These are phyloP conservation scores for Rallus limicola DNA, from an alignment of 2,113 vertebrate genomes.

Conservation along the genomic window DNA sequence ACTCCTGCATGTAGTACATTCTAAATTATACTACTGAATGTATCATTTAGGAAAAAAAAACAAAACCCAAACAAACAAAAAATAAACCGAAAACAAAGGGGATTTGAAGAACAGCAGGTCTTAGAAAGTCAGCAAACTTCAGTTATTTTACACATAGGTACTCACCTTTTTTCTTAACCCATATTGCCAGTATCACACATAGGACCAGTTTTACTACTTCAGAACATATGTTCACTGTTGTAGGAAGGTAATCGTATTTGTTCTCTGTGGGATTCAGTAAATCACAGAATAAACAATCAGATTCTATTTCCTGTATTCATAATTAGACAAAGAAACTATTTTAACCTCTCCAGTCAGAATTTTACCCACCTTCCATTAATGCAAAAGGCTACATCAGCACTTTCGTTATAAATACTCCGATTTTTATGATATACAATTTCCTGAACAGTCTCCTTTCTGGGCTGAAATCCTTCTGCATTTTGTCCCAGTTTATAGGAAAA, in stretches of 20 bases:
- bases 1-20: not conserved
- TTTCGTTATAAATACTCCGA: not conserved
- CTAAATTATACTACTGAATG: not conserved
- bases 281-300: not conserved
- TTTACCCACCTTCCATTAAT: not conserved
- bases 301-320: not conserved
- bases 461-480: not conserved
- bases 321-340: not conserved
- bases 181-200: slow-evolving; percentile 85
- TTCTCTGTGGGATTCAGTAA: slow-evolving; percentile 82
- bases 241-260: slow-evolving; percentile 94
- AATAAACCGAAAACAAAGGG: not conserved
- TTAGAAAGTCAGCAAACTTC: not conserved
- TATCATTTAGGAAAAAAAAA: not conserved
- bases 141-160: not conserved
- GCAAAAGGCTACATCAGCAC: not conserved
- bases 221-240: slow-evolving; percentile 95
- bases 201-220: slow-evolving; percentile 90
- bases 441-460: not conserved
- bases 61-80: too few relatives aligned
- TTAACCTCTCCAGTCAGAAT: not conserved
- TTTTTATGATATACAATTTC: not conserved
- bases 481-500: not conserved
- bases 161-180: slow-evolving; percentile 88
- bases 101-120: not conserved